Base-by-base conservation (phyloP, 1,140 invertebrate genomes). In the Thaumatotibia leucotreta region DNA sequence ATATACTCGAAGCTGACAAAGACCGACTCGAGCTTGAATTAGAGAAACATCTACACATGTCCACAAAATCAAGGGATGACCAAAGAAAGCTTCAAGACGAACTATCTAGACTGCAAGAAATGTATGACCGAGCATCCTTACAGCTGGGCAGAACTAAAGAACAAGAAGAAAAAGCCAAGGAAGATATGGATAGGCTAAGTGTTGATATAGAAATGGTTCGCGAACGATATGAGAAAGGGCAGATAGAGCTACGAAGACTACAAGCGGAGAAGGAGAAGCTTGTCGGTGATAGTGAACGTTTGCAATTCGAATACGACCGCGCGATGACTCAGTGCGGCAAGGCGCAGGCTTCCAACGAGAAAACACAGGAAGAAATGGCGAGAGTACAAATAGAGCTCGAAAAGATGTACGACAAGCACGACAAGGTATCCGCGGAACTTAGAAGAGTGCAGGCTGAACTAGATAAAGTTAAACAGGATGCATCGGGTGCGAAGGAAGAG, bases 331-430 rank as follows among this genome's bases (percentile, higher is more conserved):
- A 97, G 83, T 93, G 95, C 73, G 94, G 93, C 66, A 98, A 98
- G 90, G 94, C 95, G 0, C 96, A 96, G 79, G 94, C 94, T 4
- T 94, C 94, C 9, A 95, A 97, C 63, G 97, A 98, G 77, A 97
- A 97, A 76, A 94, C 95, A 64, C 97, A 98, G 81, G 97, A 98
- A 84, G 97, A 98, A 87, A 93, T 97, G 50, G 95, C 96, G 0
- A 92, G 96, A 75, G 93, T 97, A 77, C 96, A 97, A 79, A 93
- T 97, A 23, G 97, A 98, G 86, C 91, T 97, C 10, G 97, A 98
- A 82, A 98, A 97, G 83, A 95, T 97, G 92, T 96, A 97, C 73
- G 97, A 98, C 74, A 97, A 97, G 76, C 95, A 97, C 74, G 97
- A 98, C 70, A 95, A 97, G 81, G 93, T 95, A 58, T 95, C 97